Base-by-base conservation (phyloP, 2,888 invertebrate genomes). In the Xylota sylvarum region DNA sequence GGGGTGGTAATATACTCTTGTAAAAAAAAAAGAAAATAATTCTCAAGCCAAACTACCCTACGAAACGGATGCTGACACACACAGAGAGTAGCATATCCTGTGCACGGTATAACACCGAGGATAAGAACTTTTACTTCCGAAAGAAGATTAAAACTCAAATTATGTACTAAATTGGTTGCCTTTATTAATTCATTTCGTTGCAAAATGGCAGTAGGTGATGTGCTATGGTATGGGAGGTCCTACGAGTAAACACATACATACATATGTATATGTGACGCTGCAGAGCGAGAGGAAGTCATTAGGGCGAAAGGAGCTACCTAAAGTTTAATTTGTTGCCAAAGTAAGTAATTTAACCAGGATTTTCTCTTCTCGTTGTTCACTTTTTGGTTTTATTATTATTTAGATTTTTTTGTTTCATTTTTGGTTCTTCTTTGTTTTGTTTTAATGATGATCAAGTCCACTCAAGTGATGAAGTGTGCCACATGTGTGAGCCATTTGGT, bases 81-180 rank as follows among this genome's bases (percentile, higher is more conserved):
- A 58, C 58, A 19, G 35, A 35, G 35, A 5, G 37, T 23, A 55
- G 43, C 60, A 65, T 65, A 80, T 73, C 72, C 50, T 37, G 52
- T 46, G 52, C 40, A 30, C 60, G 23, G 70, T 55, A 81, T 81
- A 81, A 70, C 56, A 67, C 78, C 27, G 12, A 70, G 70, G 70
- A 74, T 76, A 70, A 70, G 69, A 82, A 76, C 60, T 83, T 67
- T 73, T 76, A 76, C 80, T 80, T 80, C 74, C 65, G 70, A 80
- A 70, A 85, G 76, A 85, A 85, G 80, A 85, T 85, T 85, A 85
- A 85, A 85, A 85, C 84, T 85, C 84, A 76, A 85, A 85, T 85
- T 85, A 80, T 80, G 84, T 85, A 76, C 69, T 80, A 85, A 80
- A 85, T 76, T 85, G 84, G 80, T 76, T 76, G 84, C 43, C 46